phyloP scores from a whole-genome alignment of 2,113 vertebrate species.

The Caracal caracal region DNA sequence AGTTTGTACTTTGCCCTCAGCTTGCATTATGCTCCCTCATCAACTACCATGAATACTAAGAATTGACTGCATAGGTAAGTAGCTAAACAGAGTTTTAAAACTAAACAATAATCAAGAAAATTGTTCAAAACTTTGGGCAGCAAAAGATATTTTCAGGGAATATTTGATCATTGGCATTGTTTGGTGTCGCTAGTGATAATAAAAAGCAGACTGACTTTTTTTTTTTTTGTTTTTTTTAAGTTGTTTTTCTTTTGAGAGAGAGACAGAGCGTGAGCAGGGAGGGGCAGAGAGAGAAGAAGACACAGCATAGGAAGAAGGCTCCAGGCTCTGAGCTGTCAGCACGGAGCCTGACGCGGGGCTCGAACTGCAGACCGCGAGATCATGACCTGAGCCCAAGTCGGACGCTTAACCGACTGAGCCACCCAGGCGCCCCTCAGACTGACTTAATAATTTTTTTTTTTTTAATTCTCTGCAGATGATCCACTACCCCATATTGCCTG shows the following conservation, averaged over 20 bases:
- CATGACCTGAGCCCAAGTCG: too few species aligned
- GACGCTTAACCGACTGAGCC: too few species aligned
- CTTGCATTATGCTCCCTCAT: too few species aligned
- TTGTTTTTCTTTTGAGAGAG: not conserved
- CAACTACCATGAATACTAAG: not conserved
- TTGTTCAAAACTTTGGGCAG: not conserved
- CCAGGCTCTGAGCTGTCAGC: too few species aligned
- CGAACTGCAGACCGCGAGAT: too few species aligned
- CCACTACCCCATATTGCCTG: not conserved
- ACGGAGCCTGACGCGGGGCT: fast-evolving
- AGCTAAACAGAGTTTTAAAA: not conserved
- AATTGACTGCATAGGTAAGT: not conserved
- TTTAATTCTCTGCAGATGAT: not conserved
- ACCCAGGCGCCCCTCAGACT: not conserved
- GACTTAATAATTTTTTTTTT: not conserved
- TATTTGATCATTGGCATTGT: not conserved
- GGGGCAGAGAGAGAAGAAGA: too few species aligned
- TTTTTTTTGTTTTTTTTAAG: not conserved
- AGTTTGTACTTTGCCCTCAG: too few species aligned
- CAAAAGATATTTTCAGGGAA: not conserved
- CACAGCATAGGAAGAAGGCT: too few species aligned
- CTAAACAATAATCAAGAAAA: not conserved
- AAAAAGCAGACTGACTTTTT: not conserved
- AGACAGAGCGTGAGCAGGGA: too few species aligned
- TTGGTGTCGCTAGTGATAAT: not conserved